Percentiles rank a stretch among this genome's conserved stretches.
Evolutionary conservation across 2,113 vertebrate genomes (phyloP).

Genomic region (Circaetus gallicus): DNA sequence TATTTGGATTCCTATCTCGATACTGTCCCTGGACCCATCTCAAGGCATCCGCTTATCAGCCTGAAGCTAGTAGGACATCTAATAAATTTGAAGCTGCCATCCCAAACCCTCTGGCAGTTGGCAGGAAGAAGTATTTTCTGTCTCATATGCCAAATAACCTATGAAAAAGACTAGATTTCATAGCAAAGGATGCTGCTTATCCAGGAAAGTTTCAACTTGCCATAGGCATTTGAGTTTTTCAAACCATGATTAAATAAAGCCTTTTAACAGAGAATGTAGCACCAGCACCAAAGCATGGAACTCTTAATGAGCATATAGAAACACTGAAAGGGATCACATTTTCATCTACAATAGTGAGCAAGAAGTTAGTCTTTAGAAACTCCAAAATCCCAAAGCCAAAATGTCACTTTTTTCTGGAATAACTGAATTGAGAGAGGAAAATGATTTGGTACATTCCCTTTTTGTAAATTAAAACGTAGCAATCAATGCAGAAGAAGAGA

Average conservation of each 20-base stretch:
- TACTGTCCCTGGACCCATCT: neutral
- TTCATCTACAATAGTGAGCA: neutral
- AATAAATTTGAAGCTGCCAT: constrained; percentile 55
- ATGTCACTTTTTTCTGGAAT: neutral
- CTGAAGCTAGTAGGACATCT: constrained; percentile 22
- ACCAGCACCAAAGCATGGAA: neutral
- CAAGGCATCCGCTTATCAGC: constrained; percentile 12
- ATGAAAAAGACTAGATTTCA: constrained; percentile 6
- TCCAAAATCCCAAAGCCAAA: neutral
- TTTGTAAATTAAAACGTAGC: neutral
- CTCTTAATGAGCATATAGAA: neutral
- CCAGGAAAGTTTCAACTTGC: constrained; percentile 43
- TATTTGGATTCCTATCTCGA: constrained; percentile 22
- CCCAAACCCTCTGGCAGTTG: constrained; percentile 42
- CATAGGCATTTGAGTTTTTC: constrained; percentile 2
- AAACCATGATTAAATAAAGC: constrained; percentile 31
- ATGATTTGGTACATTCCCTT: neutral
- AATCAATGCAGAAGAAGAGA: neutral
- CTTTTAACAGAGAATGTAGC: neutral
- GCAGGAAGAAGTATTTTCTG: constrained; percentile 28
- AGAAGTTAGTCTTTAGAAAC: neutral
- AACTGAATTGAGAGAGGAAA: neutral
- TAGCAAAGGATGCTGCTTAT: constrained; percentile 36
- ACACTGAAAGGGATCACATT: neutral
- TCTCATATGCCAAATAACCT: constrained; percentile 34